Percentiles rank a stretch among this genome's conserved stretches.
Evolutionary conservation across 2,888 invertebrate species (phyloP).

Genomic region (Busseola fusca): DNA sequence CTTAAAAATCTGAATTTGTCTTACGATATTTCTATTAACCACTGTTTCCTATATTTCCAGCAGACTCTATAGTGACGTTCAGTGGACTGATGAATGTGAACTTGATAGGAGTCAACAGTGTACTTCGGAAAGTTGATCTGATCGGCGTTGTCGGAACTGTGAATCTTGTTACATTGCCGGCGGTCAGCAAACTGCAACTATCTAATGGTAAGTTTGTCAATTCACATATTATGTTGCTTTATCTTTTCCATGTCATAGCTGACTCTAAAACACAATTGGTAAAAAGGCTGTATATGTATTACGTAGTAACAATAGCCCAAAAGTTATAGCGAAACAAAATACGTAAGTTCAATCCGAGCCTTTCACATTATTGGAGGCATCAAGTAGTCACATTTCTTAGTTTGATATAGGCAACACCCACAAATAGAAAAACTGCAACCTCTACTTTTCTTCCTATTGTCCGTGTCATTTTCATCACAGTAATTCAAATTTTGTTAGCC

Average conservation of each 20-base stretch:
- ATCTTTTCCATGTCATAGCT: neutral
- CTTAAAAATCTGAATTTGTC: neutral
- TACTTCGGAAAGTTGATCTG: constrained; percentile 77
- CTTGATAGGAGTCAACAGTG: constrained; percentile 74
- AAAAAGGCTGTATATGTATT: neutral
- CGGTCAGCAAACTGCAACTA: constrained; percentile 70
- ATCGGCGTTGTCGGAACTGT: constrained; percentile 75
- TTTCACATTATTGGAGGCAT: neutral
- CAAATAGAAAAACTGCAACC: neutral
- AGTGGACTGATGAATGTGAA: constrained; percentile 77
- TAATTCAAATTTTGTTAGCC: neutral
- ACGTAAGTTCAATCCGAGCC: neutral
- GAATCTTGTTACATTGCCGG: constrained; percentile 69
- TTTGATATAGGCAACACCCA: neutral
- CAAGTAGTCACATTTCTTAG: neutral
- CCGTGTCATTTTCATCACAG: neutral
- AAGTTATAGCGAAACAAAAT: neutral
- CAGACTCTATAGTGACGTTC: constrained; percentile 66
- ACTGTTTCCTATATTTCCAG: constrained; percentile 62
- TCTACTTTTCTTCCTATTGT: neutral
- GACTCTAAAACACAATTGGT: neutral
- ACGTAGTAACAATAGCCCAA: neutral
- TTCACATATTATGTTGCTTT: neutral
- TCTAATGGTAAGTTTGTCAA: constrained; percentile 70
- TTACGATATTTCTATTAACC: neutral